These are phyloP conservation scores for Sinocyclocheilus rhinocerous DNA, from an alignment of 2,113 vertebrate genomes.

Conservation along the genomic window DNA sequence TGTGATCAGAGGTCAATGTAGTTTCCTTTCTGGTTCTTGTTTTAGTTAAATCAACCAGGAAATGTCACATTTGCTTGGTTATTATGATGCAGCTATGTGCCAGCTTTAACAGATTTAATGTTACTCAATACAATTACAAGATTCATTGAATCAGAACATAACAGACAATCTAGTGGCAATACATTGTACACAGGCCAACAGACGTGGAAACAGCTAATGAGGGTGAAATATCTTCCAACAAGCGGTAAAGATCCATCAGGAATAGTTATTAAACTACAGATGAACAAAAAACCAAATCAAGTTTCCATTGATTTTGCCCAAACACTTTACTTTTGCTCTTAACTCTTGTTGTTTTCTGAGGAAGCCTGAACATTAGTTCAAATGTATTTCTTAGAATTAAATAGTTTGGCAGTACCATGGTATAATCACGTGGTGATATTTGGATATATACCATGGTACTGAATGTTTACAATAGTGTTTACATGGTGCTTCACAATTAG, in stretches of 20 bases:
- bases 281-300: neutral
- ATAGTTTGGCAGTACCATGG: neutral
- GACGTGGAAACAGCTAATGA: neutral
- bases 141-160: neutral
- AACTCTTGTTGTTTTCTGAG: neutral
- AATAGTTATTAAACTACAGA: neutral
- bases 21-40: neutral
- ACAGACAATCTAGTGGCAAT: neutral
- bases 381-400: neutral
- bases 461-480: neutral
- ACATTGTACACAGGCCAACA: neutral
- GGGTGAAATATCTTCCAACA: neutral
- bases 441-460: neutral
- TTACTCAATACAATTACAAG: neutral
- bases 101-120: neutral
- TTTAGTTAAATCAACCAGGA: neutral
- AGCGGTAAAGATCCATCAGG: neutral
- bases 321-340: neutral
- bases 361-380: neutral
- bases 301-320: neutral
- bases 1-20: neutral
- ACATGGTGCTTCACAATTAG: neutral
- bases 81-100: neutral
- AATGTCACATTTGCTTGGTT: neutral
- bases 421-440: neutral